Conservation (phyloP, 1,140 invertebrate species). For the Drosophila setifemur region DNA sequence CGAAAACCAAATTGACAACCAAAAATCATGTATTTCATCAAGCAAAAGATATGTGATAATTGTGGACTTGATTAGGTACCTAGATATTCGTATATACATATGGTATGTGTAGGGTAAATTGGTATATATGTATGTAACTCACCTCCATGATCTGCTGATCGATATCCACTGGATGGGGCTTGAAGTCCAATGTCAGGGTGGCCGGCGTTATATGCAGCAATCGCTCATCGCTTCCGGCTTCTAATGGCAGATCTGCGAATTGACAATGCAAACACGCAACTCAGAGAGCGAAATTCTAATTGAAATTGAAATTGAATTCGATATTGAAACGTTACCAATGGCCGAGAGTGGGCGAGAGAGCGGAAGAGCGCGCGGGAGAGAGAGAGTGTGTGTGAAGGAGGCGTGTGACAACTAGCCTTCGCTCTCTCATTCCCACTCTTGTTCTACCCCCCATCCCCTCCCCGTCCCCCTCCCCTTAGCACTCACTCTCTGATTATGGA, state of each 20-base stretch:
- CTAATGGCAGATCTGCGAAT: slow-evolving; percentile 75
- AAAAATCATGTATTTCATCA: neutral
- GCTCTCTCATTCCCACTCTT: neutral
- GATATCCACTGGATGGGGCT: slow-evolving; percentile 69
- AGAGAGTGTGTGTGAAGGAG: neutral
- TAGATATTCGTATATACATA: no score
- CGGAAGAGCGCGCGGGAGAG: no score
- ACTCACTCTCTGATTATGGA: slow-evolving; percentile 56
- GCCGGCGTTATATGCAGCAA: slow-evolving; percentile 70
- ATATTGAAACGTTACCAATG: neutral
- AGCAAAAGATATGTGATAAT: no score
- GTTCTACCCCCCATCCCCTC: no score
- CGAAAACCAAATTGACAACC: neutral
- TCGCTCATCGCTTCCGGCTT: slow-evolving; percentile 77
- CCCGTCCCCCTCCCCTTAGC: neutral
- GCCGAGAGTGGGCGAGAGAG: neutral
- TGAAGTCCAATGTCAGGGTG: slow-evolving; percentile 68
- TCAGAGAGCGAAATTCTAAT: slow-evolving; percentile 16
- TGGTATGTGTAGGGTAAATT: no score
- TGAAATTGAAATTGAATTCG: neutral
- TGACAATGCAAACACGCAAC: slow-evolving; percentile 30
- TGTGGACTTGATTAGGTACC: no score
- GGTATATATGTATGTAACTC: slow-evolving; percentile 7
- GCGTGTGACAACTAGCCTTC: neutral
- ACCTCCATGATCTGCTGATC: slow-evolving; percentile 81